phyloP scores from a whole-genome alignment of 2,888 invertebrate genomes.

The Bhutanitis thaidina region DNA sequence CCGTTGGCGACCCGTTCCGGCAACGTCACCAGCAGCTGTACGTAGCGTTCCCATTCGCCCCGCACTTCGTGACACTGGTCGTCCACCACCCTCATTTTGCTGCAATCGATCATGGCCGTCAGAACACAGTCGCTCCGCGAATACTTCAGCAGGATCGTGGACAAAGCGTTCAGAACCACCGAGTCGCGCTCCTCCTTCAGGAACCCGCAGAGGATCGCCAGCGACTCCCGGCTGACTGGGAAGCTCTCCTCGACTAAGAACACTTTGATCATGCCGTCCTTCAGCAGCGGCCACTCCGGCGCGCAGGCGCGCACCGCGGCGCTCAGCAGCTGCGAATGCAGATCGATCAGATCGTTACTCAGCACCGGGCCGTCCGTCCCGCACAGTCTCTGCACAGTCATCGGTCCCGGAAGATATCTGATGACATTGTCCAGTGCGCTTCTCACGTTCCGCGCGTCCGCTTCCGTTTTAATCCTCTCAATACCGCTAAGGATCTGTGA shows the following conservation, averaged over 20 bases:
- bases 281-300: slow-evolving; percentile 70
- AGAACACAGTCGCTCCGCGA: slow-evolving; percentile 80
- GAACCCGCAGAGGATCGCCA: slow-evolving; percentile 65
- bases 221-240: slow-evolving; percentile 62
- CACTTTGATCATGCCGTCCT: slow-evolving; percentile 56
- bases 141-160: slow-evolving; percentile 64
- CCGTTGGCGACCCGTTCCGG: slow-evolving; percentile 87
- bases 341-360: slow-evolving; percentile 50
- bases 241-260: slow-evolving; percentile 79
- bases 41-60: slow-evolving; percentile 71
- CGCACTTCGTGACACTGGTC: slow-evolving; percentile 27
- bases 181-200: slow-evolving; percentile 61
- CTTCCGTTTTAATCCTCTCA: slow-evolving; percentile 47
- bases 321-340: slow-evolving; percentile 75
- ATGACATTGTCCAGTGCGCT: slow-evolving; percentile 29
- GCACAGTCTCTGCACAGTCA: slow-evolving; percentile 84
- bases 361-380: slow-evolving; percentile 63
- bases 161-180: slow-evolving; percentile 47
- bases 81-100: slow-evolving; percentile 28
- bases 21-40: slow-evolving; percentile 83
- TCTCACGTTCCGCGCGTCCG: slow-evolving; percentile 40
- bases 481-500: slow-evolving; percentile 46
- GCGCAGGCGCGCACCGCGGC: slow-evolving; percentile 70
- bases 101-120: slow-evolving; percentile 61
- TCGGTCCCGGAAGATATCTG: slow-evolving; percentile 73